phyloP scores from a whole-genome alignment of 2,888 invertebrate genomes.

The Anticlea derivata region DNA sequence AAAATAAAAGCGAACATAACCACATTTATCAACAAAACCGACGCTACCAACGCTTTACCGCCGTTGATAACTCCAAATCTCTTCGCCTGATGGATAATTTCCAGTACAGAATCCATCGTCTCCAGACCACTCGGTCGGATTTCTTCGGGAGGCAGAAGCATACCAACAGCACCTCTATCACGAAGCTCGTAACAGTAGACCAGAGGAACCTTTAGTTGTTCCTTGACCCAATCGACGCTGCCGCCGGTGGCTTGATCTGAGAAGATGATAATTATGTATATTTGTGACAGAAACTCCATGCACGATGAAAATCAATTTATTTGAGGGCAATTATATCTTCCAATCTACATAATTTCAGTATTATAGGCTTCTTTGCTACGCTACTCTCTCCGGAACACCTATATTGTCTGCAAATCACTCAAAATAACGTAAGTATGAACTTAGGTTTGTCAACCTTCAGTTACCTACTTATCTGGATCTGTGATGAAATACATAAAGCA shows the following conservation, averaged over 20 bases:
- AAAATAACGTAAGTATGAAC: no score
- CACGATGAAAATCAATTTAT: no score
- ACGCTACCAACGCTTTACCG: constrained; percentile 1
- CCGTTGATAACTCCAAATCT: constrained; percentile 48
- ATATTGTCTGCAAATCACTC: no score
- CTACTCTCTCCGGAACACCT: no score
- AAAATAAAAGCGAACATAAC: not conserved
- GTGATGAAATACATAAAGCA: no score
- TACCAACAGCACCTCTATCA: constrained; percentile 83
- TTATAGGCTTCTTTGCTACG: no score
- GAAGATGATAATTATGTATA: constrained; percentile 26
- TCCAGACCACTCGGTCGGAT: constrained; percentile 82
- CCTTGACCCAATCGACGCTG: constrained; percentile 67
- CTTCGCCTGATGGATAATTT: constrained; percentile 58
- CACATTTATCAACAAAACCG: constrained; percentile 1
- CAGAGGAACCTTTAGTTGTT: constrained; percentile 51
- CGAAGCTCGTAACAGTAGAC: constrained; percentile 76
- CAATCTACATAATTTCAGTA: no score
- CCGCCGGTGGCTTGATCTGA: constrained; percentile 69
- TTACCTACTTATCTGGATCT: no score
- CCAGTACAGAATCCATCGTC: constrained; percentile 74
- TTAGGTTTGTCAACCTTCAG: no score
- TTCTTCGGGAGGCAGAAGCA: constrained; percentile 83
- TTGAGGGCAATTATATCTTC: no score
- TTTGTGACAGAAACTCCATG: no score